Percentiles rank a stretch among this genome's conserved stretches.
Evolutionary conservation across 2,113 vertebrate species (phyloP).

Genomic region (Anthoscopus minutus): DNA sequence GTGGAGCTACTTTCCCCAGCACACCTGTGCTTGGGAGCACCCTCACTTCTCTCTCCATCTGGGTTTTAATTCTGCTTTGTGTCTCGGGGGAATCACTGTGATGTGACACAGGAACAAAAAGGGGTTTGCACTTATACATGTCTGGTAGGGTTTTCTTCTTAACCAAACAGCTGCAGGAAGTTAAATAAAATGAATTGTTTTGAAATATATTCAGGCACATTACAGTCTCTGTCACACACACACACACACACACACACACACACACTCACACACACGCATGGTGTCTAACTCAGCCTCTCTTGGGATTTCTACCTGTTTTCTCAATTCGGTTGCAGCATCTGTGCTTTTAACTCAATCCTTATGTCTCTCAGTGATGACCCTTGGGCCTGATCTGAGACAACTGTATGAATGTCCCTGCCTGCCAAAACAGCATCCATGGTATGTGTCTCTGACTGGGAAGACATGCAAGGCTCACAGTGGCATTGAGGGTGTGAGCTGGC

Average conservation of each 20-base stretch:
- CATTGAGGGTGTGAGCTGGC: neutral
- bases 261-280: neutral
- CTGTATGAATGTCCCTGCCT: neutral
- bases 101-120: neutral
- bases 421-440: neutral
- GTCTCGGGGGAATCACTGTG: neutral
- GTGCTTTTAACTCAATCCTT: neutral
- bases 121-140: accelerated
- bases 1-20: neutral
- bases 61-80: slow-evolving; percentile 15
- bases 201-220: neutral
- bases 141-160: neutral
- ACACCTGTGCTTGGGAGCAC: neutral
- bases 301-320: neutral
- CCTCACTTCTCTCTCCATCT: neutral
- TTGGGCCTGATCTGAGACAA: neutral
- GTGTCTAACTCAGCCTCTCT: neutral
- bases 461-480: accelerated
- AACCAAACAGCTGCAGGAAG: neutral
- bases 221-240: neutral
- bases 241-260: neutral
- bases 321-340: neutral
- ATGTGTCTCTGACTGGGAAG: neutral
- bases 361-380: neutral
- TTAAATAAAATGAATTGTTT: neutral